Evolutionary conservation across 2,113 vertebrate genomes (phyloP).

Genomic region (Nibea albiflora): DNA sequence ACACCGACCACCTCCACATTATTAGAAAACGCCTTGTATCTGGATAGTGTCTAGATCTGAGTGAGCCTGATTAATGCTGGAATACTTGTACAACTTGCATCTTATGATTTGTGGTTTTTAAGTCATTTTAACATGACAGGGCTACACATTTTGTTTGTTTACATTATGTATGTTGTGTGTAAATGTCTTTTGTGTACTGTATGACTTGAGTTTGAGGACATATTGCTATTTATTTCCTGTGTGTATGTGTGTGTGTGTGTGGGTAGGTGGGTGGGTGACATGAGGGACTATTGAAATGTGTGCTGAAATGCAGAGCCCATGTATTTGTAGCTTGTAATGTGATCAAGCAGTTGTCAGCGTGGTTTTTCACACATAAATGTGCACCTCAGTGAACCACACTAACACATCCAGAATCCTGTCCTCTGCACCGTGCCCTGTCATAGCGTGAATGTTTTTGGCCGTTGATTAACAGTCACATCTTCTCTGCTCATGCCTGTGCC

Average conservation of each 20-base stretch:
- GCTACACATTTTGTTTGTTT: constrained; percentile 67
- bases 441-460: not conserved
- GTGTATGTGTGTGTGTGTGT: constrained; percentile 13
- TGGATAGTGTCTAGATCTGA: constrained; percentile 14
- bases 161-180: constrained; percentile 24
- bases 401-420: not conserved
- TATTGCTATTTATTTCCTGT: constrained; percentile 78
- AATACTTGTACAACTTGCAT: constrained; percentile 35
- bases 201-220: constrained; percentile 57
- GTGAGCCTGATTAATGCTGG: constrained; percentile 47
- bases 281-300: constrained; percentile 24
- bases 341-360: constrained; percentile 4
- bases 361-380: constrained; percentile 12
- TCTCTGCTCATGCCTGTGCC: not conserved
- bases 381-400: constrained; percentile 7
- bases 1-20: not conserved
- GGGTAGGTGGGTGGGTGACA: not conserved
- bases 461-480: no score
- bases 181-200: constrained; percentile 39
- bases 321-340: constrained; percentile 38
- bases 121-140: constrained; percentile 65
- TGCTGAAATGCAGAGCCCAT: constrained; percentile 30
- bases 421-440: not conserved
- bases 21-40: constrained; percentile 4
- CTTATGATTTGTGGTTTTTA: constrained; percentile 26